These are phyloP conservation scores for Emys orbicularis DNA, from an alignment of 2,797 vertebrate genomes.

Conservation along the genomic window DNA sequence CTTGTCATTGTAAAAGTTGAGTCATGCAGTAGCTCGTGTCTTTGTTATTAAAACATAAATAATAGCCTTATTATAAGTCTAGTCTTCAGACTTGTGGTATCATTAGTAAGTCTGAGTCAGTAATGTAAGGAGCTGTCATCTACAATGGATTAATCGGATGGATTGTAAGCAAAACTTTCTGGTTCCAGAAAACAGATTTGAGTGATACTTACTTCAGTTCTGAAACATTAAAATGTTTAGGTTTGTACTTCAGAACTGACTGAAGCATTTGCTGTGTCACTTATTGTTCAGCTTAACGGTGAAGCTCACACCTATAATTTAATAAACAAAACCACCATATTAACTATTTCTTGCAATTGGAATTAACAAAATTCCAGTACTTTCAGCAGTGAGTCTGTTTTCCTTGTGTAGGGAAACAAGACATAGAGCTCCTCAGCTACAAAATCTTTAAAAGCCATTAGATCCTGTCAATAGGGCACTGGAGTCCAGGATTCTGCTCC, in stretches of 20 bases:
- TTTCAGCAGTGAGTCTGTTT: not conserved
- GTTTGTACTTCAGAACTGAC: not conserved
- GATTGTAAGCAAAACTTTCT: not conserved
- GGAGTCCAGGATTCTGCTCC: not conserved
- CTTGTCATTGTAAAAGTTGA: not conserved
- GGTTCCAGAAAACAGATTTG: not conserved
- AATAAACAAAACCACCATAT: not conserved
- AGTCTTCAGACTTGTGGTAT: not conserved
- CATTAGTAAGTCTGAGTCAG: not conserved
- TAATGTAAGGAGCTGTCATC: not conserved
- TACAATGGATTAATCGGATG: not conserved
- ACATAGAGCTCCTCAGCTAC: not conserved
- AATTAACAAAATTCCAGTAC: not conserved
- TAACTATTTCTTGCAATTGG: not conserved
- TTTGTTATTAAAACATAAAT: not conserved
- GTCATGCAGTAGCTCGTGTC: not conserved
- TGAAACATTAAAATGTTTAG: not conserved
- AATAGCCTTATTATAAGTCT: not conserved
- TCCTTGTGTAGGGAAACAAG: not conserved
- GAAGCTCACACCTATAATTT: not conserved
- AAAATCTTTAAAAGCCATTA: not conserved
- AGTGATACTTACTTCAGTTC: not conserved
- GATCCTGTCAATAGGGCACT: not conserved
- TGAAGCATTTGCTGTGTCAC: not conserved
- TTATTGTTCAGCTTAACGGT: not conserved